Conservation (phyloP, 2,113 vertebrate species). For the Psephotus haematonotus region DNA sequence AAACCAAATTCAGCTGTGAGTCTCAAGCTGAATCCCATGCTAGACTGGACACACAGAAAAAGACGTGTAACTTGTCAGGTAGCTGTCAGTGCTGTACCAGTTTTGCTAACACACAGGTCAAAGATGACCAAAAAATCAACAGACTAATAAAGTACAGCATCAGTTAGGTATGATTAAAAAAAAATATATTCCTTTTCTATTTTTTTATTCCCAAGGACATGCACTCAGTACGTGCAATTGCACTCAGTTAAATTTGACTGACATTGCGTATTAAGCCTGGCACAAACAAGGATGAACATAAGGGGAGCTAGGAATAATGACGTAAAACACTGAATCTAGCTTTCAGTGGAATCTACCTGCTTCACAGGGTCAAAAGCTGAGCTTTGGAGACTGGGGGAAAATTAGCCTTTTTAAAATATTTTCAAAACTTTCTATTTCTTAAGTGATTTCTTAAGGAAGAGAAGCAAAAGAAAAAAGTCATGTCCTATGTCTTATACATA, state of each 20-base stretch:
- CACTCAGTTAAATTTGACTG: not conserved
- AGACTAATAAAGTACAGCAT: not conserved
- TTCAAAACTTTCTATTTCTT: not conserved
- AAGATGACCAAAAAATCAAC: not conserved
- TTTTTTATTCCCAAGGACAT: not conserved
- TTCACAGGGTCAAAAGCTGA: slow-evolving; percentile 1
- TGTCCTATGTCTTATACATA: not conserved
- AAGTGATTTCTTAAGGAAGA: not conserved
- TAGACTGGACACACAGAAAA: not conserved
- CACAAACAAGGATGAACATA: slow-evolving; percentile 28
- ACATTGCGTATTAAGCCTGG: slow-evolving; percentile 4
- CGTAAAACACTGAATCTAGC: not conserved
- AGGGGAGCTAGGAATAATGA: not conserved
- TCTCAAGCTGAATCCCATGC: not conserved
- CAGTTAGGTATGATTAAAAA: not conserved
- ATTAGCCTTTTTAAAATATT: not conserved
- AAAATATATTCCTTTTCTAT: fast-evolving
- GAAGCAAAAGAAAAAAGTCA: not conserved
- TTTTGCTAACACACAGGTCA: not conserved
- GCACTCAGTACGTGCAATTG: not conserved
- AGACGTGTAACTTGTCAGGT: not conserved
- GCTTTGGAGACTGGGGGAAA: not conserved
- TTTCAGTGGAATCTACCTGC: not conserved
- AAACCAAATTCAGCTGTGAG: not conserved
- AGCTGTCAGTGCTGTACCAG: not conserved